phyloP scores from a whole-genome alignment of 2,797 vertebrate species.

The Bradypus variegatus region DNA sequence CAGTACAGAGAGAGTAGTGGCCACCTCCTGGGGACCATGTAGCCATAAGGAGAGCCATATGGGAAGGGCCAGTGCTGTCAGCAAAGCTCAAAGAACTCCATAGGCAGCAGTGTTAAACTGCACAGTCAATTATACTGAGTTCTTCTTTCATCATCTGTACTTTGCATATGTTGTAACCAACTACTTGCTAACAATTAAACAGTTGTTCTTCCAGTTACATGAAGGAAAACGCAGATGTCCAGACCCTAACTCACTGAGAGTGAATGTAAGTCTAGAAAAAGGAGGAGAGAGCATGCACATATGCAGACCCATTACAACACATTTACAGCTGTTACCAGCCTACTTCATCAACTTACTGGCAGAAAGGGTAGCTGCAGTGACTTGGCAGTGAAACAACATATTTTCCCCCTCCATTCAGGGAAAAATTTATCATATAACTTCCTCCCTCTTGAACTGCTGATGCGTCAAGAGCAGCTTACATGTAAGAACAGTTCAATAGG shows the following conservation, averaged over 20 bases:
- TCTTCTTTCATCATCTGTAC: slow-evolving; percentile 40
- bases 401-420: background rate
- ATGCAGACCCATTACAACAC: background rate
- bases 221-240: slow-evolving; percentile 35
- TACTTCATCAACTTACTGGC: background rate
- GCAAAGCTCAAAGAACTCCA: slow-evolving; percentile 7
- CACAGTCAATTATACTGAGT: slow-evolving; percentile 27
- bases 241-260: slow-evolving; percentile 17
- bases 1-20: slow-evolving; percentile 9
- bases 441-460: background rate
- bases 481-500: background rate
- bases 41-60: slow-evolving; percentile 42
- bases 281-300: background rate
- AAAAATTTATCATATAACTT: slow-evolving; percentile 13
- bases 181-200: slow-evolving; percentile 46
- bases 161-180: slow-evolving; percentile 45
- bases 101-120: background rate
- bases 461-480: slow-evolving; percentile 25
- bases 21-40: background rate
- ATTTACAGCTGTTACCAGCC: background rate
- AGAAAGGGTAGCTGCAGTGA: background rate
- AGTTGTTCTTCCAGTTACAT: slow-evolving; percentile 46
- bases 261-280: slow-evolving; percentile 21
- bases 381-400: slow-evolving; percentile 7
- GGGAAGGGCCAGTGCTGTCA: slow-evolving; percentile 8